These are phyloP conservation scores for Pseudopodoces humilis DNA, from an alignment of 2,113 vertebrate species.

Conservation along the genomic window DNA sequence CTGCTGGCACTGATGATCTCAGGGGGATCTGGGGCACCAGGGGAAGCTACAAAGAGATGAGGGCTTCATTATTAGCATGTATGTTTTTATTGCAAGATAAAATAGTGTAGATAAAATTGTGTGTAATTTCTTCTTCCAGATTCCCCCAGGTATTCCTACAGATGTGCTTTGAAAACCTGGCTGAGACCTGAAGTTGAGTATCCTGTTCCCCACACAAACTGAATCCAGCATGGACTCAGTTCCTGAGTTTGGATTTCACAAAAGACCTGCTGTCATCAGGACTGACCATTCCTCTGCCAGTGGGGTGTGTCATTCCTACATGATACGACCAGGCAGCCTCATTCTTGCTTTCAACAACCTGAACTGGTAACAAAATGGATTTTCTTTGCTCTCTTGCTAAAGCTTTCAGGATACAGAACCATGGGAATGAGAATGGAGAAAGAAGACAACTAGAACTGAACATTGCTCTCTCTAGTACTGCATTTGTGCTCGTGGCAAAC, in stretches of 20 bases:
- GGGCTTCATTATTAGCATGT: background rate
- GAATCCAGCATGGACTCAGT: background rate
- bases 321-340: background rate
- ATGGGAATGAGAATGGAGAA: background rate
- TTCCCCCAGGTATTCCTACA: background rate
- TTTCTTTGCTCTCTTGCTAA: background rate
- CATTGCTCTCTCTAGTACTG: background rate
- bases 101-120: background rate
- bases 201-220: background rate
- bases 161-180: background rate
- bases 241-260: background rate
- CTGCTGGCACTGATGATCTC: conserved; percentile 79
- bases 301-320: background rate
- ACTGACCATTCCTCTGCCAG: background rate
- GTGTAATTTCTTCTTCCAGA: background rate
- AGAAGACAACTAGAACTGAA: background rate
- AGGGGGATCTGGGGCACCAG: conserved; percentile 81
- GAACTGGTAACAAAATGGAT: background rate
- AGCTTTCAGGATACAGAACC: background rate
- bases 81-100: background rate
- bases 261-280: background rate
- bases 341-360: background rate
- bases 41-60: conserved; percentile 72
- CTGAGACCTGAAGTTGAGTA: background rate
- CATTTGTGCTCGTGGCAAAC: background rate